phyloP scores from a whole-genome alignment of 2,113 vertebrate species.

The Equus przewalskii region DNA sequence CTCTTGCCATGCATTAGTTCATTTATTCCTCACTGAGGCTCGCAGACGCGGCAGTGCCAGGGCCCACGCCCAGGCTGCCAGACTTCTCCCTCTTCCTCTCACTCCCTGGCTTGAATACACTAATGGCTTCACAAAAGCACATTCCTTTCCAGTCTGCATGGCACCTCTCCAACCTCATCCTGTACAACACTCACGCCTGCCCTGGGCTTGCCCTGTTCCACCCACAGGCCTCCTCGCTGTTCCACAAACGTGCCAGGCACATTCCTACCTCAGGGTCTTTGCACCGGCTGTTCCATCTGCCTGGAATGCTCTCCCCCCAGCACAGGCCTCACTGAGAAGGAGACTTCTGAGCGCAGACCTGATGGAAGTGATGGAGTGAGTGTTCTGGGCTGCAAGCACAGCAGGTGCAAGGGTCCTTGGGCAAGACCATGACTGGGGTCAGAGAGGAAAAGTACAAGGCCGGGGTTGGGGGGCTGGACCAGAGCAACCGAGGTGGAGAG shows the following conservation, averaged over 20 bases:
- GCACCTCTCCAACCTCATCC: neutral
- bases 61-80: neutral
- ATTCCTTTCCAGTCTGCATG: neutral
- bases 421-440: neutral
- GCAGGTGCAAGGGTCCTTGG: neutral
- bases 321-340: neutral
- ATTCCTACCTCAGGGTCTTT: neutral
- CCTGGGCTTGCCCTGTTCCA: neutral
- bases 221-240: neutral
- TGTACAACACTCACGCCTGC: neutral
- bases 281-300: neutral
- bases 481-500: neutral
- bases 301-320: neutral
- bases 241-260: neutral
- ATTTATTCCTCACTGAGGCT: neutral
- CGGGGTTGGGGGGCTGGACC: accelerated
- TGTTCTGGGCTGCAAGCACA: neutral
- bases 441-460: neutral
- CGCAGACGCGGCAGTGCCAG: neutral
- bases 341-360: neutral
- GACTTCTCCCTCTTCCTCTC: neutral
- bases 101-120: neutral
- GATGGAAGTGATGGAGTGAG: neutral
- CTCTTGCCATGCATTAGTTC: neutral
- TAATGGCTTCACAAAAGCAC: neutral